These are phyloP conservation scores for Eudasyphora cyanicolor DNA, from an alignment of 2,888 invertebrate genomes.

Conservation along the genomic window DNA sequence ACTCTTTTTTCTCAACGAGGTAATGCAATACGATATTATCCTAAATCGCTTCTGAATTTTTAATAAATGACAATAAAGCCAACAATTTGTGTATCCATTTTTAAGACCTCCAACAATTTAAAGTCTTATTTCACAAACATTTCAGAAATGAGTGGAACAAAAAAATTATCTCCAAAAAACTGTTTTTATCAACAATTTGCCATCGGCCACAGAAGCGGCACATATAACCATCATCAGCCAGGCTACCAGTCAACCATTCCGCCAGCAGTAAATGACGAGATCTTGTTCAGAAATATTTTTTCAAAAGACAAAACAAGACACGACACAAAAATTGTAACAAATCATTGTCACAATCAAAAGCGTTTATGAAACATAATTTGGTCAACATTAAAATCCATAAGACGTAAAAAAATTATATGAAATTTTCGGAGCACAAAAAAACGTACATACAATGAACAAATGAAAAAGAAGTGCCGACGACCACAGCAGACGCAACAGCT, in stretches of 20 bases:
- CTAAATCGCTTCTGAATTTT: conserved; percentile 68
- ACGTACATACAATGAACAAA: conserved; percentile 29
- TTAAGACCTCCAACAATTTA: conserved; percentile 49
- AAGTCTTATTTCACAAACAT: conserved; percentile 58
- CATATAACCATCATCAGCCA: background rate
- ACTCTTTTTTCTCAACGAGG: background rate
- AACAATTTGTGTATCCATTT: conserved; percentile 31
- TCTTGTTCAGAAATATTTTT: conserved; percentile 19
- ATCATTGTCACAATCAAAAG: conserved; percentile 77
- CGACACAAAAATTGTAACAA: conserved; percentile 76
- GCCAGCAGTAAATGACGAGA: background rate
- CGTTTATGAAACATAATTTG: conserved; percentile 79
- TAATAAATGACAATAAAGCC: conserved; percentile 62
- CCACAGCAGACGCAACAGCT: conserved; percentile 33
- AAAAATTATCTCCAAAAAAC: background rate
- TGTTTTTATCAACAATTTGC: conserved; percentile 65
- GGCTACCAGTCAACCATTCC: background rate
- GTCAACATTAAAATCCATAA: conserved; percentile 67
- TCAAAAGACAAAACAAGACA: conserved; percentile 68
- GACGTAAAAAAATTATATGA: conserved; percentile 49
- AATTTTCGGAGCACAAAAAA: conserved; percentile 42
- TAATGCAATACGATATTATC: conserved; percentile 63
- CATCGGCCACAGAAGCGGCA: conserved; percentile 52
- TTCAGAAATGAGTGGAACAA: conserved; percentile 46
- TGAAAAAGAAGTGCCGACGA: conserved; percentile 67